phyloP scores from a whole-genome alignment of 2,113 vertebrate genomes.

The Varanus salvator region DNA sequence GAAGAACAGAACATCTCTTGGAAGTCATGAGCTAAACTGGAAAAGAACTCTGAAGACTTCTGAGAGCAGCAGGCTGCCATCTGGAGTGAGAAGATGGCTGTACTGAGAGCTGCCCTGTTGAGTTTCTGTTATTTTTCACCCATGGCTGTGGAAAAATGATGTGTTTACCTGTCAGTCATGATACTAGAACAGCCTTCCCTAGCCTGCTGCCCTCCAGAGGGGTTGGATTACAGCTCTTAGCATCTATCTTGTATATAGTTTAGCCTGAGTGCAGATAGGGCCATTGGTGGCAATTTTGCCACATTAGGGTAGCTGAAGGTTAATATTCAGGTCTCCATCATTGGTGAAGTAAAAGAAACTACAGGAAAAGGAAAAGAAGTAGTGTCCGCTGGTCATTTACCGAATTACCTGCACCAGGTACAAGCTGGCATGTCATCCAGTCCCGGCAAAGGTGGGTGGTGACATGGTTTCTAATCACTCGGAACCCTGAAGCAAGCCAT shows the following conservation, averaged over 20 bases:
- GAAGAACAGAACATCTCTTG: conserved; percentile 7
- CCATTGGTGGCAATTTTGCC: neutral
- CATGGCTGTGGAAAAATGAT: neutral
- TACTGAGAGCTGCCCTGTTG: neutral
- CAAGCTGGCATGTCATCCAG: too few relatives aligned
- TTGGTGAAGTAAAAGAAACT: too few relatives aligned
- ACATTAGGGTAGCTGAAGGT: neutral
- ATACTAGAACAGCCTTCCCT: too few relatives aligned
- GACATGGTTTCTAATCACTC: too few relatives aligned
- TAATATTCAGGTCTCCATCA: neutral
- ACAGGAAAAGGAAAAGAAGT: too few relatives aligned
- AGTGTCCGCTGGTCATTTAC: too few relatives aligned
- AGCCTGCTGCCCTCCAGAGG: too few relatives aligned
- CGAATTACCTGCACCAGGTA: too few relatives aligned
- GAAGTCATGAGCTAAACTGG: conserved; percentile 45
- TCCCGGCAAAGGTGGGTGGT: too few relatives aligned
- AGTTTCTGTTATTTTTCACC: neutral
- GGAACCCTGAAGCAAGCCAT: too few relatives aligned
- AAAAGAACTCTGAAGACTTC: conserved; percentile 44
- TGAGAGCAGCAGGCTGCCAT: neutral
- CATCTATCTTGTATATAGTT: neutral
- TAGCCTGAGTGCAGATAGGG: neutral
- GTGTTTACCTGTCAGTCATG: neutral
- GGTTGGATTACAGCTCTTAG: too few relatives aligned
- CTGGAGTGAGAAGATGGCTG: conserved; percentile 7